phyloP scores from a whole-genome alignment of 2,113 vertebrate species.

The Lota lota region DNA sequence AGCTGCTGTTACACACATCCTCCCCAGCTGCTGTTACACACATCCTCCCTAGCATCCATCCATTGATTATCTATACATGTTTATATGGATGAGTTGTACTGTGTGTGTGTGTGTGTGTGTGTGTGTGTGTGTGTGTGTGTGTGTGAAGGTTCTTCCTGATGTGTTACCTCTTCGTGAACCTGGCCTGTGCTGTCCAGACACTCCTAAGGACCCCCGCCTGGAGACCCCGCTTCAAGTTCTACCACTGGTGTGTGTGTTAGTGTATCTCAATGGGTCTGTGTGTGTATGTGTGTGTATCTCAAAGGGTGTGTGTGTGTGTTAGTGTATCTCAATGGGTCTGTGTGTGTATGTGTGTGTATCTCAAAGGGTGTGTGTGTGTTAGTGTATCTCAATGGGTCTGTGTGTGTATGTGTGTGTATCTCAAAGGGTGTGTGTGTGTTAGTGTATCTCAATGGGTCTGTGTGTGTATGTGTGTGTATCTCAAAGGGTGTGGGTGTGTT shows the following conservation, averaged over 20 bases:
- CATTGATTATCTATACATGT: too few species aligned
- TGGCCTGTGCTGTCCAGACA: conserved; percentile 95
- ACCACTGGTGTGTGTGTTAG: conserved; percentile 84
- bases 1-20: too few species aligned
- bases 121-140: conserved; percentile 9
- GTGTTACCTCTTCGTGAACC: conserved; percentile 96
- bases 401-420: too few species aligned
- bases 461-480: background rate
- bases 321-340: too few species aligned
- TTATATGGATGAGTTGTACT: background rate
- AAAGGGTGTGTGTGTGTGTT: background rate
- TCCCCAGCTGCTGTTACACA: too few species aligned
- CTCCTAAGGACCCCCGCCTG: conserved; percentile 90
- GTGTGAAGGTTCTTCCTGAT: conserved; percentile 91
- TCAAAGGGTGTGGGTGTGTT: conserved; percentile 4
- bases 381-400: too few species aligned
- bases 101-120: conserved; percentile 9
- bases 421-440: background rate
- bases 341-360: too few species aligned
- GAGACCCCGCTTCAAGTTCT: conserved; percentile 95
- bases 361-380: too few species aligned
- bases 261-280: background rate
- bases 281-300: background rate
- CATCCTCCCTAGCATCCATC: too few species aligned
- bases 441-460: background rate